Evolutionary conservation across 2,888 invertebrate species (phyloP).

Genomic region (Epirrhoe alternata): DNA sequence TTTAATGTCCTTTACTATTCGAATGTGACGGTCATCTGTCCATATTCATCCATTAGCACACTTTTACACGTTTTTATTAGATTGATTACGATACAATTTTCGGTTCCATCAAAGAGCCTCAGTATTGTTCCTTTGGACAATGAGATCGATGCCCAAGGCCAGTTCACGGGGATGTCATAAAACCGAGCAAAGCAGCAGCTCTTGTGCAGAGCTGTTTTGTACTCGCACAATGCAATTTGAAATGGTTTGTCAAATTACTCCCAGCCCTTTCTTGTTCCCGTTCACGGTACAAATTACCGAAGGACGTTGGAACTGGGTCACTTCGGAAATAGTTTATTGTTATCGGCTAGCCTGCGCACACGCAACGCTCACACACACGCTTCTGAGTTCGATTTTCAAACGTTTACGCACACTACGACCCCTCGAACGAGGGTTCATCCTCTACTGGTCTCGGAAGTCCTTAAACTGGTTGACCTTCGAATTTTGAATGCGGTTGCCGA

Average conservation of each 20-base stretch:
- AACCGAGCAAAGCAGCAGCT: constrained; percentile 57
- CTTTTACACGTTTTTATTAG: constrained; percentile 63
- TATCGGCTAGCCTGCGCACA: constrained; percentile 82
- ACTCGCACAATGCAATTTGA: constrained; percentile 64
- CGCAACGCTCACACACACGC: constrained; percentile 75
- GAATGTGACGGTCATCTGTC: constrained; percentile 58
- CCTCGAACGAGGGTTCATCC: constrained; percentile 77
- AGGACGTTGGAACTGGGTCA: constrained; percentile 84
- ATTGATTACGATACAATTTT: constrained; percentile 47
- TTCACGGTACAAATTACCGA: constrained; percentile 82
- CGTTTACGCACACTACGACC: constrained; percentile 69
- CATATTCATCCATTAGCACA: constrained; percentile 65
- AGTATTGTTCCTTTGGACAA: constrained; percentile 47
- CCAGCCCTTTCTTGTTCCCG: constrained; percentile 84
- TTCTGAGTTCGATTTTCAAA: constrained; percentile 70
- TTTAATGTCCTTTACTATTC: constrained; percentile 67
- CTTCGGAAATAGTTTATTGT: constrained; percentile 86
- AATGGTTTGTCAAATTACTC: constrained; percentile 72
- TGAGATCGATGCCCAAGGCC: constrained; percentile 59
- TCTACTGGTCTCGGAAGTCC: constrained; percentile 66
- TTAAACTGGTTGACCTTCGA: constrained; percentile 73
- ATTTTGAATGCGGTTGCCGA: constrained; percentile 61
- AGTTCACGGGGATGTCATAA: constrained; percentile 48
- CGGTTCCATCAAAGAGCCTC: constrained; percentile 52
- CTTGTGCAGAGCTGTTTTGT: constrained; percentile 63